Evolutionary conservation across 1,140 invertebrate genomes (phyloP).

Genomic region (Uloborus diversus): DNA sequence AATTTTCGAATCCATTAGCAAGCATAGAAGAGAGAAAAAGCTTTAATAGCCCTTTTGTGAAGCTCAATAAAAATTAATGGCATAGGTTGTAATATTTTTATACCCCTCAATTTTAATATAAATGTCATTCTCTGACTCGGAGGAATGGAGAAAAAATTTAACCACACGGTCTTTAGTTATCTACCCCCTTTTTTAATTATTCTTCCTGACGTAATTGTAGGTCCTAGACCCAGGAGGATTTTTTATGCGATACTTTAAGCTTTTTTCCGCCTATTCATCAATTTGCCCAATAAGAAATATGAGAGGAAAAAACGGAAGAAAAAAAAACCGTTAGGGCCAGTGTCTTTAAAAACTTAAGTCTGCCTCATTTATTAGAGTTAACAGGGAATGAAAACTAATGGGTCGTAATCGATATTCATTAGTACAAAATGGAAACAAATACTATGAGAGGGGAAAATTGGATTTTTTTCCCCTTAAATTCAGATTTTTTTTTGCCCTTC

Average conservation of each 20-base stretch:
- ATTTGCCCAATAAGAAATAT: conserved; percentile 47
- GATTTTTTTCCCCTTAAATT: not conserved
- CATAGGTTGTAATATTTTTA: conserved; percentile 53
- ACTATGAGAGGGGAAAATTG: conserved; percentile 27
- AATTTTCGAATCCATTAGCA: conserved; percentile 54
- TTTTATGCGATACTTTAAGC: no score
- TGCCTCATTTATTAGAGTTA: conserved; percentile 51
- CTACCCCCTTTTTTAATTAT: conserved; percentile 51
- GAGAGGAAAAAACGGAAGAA: conserved; percentile 38
- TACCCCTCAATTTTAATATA: conserved; percentile 56
- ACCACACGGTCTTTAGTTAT: conserved; percentile 13
- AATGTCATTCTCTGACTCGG: conserved; percentile 41
- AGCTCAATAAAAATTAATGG: conserved; percentile 55
- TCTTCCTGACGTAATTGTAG: conserved; percentile 44
- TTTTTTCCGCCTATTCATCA: conserved; percentile 52
- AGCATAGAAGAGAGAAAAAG: conserved; percentile 16
- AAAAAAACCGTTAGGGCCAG: conserved; percentile 46
- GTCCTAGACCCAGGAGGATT: conserved; percentile 7
- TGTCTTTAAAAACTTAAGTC: conserved; percentile 54
- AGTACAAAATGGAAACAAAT: conserved; percentile 52
- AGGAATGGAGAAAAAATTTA: conserved; percentile 24
- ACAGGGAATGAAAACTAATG: conserved; percentile 52
- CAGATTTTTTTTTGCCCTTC: not conserved
- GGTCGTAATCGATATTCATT: conserved; percentile 51
- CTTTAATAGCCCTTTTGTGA: conserved; percentile 52